Conservation (phyloP, 2,113 vertebrate genomes). For the Sporophila hypoxantha region DNA sequence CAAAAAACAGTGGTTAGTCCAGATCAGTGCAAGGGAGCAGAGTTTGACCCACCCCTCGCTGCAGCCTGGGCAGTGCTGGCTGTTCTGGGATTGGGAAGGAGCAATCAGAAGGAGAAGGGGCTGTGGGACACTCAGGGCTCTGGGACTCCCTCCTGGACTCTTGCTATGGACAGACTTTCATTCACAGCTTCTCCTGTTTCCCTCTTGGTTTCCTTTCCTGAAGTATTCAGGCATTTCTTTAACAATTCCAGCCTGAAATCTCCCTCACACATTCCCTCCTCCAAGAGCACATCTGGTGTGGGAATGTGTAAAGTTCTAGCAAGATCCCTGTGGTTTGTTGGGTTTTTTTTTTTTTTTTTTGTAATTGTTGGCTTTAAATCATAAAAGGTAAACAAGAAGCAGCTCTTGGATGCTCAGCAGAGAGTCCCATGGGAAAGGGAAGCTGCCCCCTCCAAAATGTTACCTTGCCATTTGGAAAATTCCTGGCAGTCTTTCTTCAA, state of each 20-base stretch:
- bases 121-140: not conserved
- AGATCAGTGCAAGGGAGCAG: too few species aligned
- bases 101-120: too few species aligned
- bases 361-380: not conserved
- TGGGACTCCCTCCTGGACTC: not conserved
- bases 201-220: not conserved
- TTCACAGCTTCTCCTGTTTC: not conserved
- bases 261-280: not conserved
- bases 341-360: not conserved
- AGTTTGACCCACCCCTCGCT: too few species aligned
- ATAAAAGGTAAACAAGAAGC: constrained; percentile 1
- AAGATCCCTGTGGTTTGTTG: not conserved
- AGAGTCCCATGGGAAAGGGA: not conserved
- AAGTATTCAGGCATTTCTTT: not conserved
- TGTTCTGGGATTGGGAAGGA: too few species aligned
- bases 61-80: too few species aligned
- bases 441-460: not conserved
- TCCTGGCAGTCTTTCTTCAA: constrained; percentile 9
- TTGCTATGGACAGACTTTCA: not conserved
- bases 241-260: not conserved
- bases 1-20: too few species aligned
- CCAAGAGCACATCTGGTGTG: not conserved
- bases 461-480: constrained; percentile 1
- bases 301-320: not conserved
- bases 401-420: not conserved